Base-by-base conservation (phyloP, 1,140 invertebrate genomes). In the Rhynchophorus ferrugineus region DNA sequence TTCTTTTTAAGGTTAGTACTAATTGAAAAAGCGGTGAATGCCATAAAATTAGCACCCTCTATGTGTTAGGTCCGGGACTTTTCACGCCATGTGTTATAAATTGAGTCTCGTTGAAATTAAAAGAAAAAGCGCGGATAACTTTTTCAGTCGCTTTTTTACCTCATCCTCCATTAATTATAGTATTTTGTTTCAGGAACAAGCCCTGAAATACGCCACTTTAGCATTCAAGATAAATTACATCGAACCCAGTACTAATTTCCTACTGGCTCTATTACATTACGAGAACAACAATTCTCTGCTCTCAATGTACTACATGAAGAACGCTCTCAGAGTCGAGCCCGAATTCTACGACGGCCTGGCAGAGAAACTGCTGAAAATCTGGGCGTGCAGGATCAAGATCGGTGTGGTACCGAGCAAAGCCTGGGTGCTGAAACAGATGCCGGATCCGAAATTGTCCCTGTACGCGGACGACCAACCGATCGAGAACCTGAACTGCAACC, bases 201-300 rank as follows among this genome's bases (percentile, higher is more conserved):
- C 80, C 3, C 50, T 81, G 16, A 63, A 65, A 21, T 71, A 75
- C 2, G 74, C 78, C 0, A 72, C 74, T 47, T 73, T 81, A 57
- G 80, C 82, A 2, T 73, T 78, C 29, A 69, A 72, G 51, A 60
- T 78, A 13, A 77, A 78, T 70, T 68, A 78, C 42, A 73, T 78
- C 53, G 83, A 87, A 81, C 83, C 84, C 17, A 71, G 77, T 35
- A 81, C 82, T 44, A 84, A 87, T 67, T 85, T 84, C 63, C 67
- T 87, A 2, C 69, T 83, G 43, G 82, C 78, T 0, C 75, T 82
- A 54, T 61, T 87, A 39, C 76, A 83, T 46, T 80, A 83, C 67
- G 64, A 76, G 6, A 79, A 79, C 59, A 77, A 78, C 44, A 84
- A 87, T 62, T 71, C 79, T 33, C 75, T 79, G 17, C 78, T 82